Conservation (phyloP, 2,797 vertebrate genomes). For the Pipistrellus pygmaeus region DNA sequence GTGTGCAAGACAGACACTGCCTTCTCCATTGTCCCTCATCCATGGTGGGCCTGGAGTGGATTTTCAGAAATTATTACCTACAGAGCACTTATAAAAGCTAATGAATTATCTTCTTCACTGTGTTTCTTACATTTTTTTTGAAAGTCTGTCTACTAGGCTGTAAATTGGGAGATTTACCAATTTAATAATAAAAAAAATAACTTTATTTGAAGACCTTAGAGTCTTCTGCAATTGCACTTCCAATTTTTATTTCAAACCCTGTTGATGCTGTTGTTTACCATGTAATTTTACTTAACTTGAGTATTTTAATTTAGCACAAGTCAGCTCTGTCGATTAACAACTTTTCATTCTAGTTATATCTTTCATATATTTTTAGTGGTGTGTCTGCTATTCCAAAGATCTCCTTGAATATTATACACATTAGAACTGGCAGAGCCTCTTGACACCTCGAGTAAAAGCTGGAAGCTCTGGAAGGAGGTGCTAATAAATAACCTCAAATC, state of each 20-base stretch:
- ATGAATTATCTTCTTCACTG: constrained; percentile 46
- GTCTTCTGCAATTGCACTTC: constrained; percentile 33
- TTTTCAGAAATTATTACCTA: constrained; percentile 76
- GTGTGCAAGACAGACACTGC: neutral
- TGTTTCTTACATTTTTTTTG: constrained; percentile 49
- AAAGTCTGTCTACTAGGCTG: constrained; percentile 24
- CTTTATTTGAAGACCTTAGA: constrained; percentile 24
- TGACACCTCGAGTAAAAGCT: neutral
- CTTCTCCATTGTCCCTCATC: neutral
- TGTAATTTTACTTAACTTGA: constrained; percentile 54
- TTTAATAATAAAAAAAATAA: constrained; percentile 49
- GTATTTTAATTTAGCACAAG: constrained; percentile 38
- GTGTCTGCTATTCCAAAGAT: neutral
- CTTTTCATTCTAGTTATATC: neutral
- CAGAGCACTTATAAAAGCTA: constrained; percentile 63
- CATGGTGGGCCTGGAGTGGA: constrained; percentile 39
- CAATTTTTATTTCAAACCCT: neutral
- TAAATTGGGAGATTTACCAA: constrained; percentile 60
- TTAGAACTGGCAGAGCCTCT: neutral
- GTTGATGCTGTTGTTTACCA: neutral
- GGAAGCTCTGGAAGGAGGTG: neutral
- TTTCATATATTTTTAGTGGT: neutral
- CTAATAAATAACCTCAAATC: neutral
- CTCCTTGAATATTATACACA: neutral
- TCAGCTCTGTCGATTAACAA: neutral